Percentiles rank a stretch among this genome's conserved stretches.
Evolutionary conservation across 2,113 vertebrate genomes (phyloP).

Genomic region (Microtus richardsoni): DNA sequence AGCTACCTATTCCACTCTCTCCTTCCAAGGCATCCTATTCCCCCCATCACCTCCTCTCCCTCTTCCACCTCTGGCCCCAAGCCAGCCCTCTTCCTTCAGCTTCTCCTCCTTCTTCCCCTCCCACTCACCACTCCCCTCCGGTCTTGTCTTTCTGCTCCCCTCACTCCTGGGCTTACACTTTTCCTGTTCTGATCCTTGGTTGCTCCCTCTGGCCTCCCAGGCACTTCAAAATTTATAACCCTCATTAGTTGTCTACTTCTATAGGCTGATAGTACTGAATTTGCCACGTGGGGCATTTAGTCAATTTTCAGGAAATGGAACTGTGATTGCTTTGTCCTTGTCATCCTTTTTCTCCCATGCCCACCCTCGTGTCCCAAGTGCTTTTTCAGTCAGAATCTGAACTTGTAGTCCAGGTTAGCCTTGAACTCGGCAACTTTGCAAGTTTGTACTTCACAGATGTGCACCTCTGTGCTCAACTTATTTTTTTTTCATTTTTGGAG

Average conservation of each 20-base stretch:
- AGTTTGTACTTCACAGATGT: background rate
- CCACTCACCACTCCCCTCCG: background rate
- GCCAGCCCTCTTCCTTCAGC: background rate
- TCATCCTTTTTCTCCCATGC: background rate
- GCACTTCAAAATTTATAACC: background rate
- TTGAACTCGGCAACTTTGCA: background rate
- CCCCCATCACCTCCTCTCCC: too few species aligned
- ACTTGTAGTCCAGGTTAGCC: background rate
- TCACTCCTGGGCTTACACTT: background rate
- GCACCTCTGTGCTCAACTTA: background rate
- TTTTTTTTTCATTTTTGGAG: background rate
- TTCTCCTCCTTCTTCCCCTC: background rate
- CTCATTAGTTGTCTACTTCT: background rate
- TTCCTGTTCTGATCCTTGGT: background rate
- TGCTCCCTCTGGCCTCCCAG: too few species aligned
- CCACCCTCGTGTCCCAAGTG: too few species aligned
- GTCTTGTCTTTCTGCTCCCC: background rate
- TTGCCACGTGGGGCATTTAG: background rate
- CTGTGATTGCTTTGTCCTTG: background rate
- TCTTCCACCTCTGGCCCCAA: background rate
- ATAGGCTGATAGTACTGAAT: background rate
- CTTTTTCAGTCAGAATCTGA: background rate
- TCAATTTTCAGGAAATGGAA: background rate
- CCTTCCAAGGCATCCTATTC: fast-evolving
- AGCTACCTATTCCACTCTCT: background rate